phyloP scores from a whole-genome alignment of 2,113 vertebrate species.

The Osmerus mordax region DNA sequence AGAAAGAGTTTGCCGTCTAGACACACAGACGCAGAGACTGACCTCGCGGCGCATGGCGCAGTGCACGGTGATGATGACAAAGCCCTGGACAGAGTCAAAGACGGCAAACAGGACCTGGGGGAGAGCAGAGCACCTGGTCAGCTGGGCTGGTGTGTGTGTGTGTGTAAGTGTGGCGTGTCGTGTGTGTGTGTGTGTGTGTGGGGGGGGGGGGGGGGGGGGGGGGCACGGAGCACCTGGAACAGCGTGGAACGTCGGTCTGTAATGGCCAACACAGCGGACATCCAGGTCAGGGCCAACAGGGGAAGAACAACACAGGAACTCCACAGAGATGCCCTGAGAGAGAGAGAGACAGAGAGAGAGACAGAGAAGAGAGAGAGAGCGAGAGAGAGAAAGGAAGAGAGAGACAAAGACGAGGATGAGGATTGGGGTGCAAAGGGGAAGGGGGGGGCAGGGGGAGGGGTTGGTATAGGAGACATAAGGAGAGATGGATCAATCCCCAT shows the following conservation, averaged over 20 bases:
- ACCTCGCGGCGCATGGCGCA: conserved; percentile 97
- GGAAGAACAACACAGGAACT: conserved; percentile 76
- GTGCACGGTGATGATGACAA: conserved; percentile 96
- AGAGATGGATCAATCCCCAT: too few species aligned
- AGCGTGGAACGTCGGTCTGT: conserved; percentile 94
- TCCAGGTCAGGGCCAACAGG: conserved; percentile 98
- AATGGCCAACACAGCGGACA: conserved; percentile 98
- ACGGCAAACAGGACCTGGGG: conserved; percentile 90
- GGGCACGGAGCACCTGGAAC: conserved; percentile 80
- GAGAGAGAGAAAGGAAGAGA: too few species aligned
- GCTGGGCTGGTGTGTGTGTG: neutral
- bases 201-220: too few species aligned
- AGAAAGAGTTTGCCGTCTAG: too few species aligned
- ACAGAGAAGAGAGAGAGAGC: too few species aligned
- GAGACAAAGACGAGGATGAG: too few species aligned
- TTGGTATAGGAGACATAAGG: too few species aligned
- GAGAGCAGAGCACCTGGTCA: conserved; percentile 26
- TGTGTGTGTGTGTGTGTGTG: neutral
- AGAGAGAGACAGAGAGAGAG: too few species aligned
- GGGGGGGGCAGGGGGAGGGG: too few species aligned
- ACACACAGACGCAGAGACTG: conserved; percentile 35
- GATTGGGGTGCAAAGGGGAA: too few species aligned
- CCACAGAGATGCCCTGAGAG: conserved; percentile 67
- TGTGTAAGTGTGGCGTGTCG: neutral
- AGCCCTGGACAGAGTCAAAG: conserved; percentile 95